Evolutionary conservation across 2,113 vertebrate genomes (phyloP).

Genomic region (Gambusia holbrooki): DNA sequence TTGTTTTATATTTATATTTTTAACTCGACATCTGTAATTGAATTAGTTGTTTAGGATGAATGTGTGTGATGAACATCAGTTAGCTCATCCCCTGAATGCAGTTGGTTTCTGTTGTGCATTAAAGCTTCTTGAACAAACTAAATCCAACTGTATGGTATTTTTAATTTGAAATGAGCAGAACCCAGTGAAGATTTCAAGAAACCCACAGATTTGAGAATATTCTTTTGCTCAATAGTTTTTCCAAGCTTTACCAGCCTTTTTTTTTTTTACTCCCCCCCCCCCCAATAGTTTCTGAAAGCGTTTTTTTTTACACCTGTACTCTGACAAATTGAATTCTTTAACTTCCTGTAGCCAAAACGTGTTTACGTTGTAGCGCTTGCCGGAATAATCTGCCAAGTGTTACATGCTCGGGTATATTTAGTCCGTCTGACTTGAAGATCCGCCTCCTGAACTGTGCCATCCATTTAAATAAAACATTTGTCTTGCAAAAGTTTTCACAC

Average conservation of each 20-base stretch:
- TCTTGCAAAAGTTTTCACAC: background rate
- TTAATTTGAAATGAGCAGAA: background rate
- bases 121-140: constrained; percentile 37
- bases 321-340: background rate
- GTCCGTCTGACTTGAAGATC: no score
- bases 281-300: no score
- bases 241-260: background rate
- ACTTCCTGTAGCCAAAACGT: background rate
- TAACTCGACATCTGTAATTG: background rate
- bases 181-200: no score
- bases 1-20: constrained; percentile 6
- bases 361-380: background rate
- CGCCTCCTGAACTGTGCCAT: no score
- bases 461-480: background rate
- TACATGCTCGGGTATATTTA: background rate
- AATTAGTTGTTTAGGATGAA: background rate
- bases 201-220: no score
- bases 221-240: background rate
- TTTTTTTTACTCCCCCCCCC: no score
- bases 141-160: background rate
- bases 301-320: background rate
- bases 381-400: background rate
- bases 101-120: constrained; percentile 45
- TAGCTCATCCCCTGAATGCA: constrained; percentile 24
- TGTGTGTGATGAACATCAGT: constrained; percentile 19